Evolutionary conservation across 2,888 invertebrate genomes (phyloP).

Genomic region (Seira ritae): DNA sequence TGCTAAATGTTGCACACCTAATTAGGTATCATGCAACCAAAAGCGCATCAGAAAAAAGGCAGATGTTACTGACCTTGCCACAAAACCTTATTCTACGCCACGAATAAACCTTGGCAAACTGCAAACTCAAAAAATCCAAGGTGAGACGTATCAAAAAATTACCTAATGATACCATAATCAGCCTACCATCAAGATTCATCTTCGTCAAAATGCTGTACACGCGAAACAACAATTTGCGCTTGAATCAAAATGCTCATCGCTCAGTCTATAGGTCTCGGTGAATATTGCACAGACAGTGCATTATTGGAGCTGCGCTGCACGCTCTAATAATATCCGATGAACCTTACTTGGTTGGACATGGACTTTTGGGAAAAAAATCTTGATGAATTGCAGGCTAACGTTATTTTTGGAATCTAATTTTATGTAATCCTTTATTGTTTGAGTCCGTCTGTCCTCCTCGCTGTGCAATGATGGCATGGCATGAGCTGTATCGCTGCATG

Average conservation of each 20-base stretch:
- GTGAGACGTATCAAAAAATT: neutral
- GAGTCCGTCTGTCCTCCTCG: no score
- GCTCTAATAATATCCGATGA: neutral
- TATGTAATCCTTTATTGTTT: no score
- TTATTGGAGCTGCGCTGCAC: neutral
- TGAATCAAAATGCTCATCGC: neutral
- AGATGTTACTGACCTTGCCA: constrained; percentile 7
- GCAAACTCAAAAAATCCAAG: neutral
- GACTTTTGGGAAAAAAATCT: no score
- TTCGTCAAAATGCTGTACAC: neutral
- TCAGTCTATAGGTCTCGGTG: no score
- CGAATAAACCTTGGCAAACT: neutral
- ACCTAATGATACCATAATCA: neutral
- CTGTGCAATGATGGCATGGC: no score
- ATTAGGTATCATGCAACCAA: no score
- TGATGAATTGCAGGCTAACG: neutral
- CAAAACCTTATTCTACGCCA: neutral
- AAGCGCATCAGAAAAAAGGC: neutral
- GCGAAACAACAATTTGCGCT: constrained; percentile 1
- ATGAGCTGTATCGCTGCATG: no score
- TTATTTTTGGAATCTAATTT: no score
- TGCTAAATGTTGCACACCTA: no score
- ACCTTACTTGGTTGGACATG: no score
- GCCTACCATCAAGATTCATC: no score
- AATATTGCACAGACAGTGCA: neutral